phyloP scores from a whole-genome alignment of 2,888 invertebrate species.

The Caenorhabditis afra region DNA sequence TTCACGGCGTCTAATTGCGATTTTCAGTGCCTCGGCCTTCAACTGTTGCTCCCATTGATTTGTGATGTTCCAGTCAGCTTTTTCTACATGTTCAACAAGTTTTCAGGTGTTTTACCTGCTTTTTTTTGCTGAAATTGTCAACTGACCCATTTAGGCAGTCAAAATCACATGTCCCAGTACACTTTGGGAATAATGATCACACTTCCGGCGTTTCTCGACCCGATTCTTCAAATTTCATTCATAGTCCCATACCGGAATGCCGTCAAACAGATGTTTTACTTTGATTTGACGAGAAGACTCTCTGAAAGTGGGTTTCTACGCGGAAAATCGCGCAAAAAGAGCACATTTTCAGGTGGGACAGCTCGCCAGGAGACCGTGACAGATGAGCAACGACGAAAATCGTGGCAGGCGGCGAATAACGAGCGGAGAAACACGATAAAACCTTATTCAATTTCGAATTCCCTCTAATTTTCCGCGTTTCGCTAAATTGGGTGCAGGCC shows the following conservation, averaged over 20 bases:
- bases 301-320: no score
- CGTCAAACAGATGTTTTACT: background rate
- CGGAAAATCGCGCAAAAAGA: no score
- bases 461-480: background rate
- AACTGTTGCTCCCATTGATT: slow-evolving; percentile 31
- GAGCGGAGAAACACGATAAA: background rate
- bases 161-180: slow-evolving; percentile 37
- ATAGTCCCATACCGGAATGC: slow-evolving; percentile 46
- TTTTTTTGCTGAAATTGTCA: background rate
- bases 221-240: slow-evolving; percentile 49
- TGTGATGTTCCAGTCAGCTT: slow-evolving; percentile 37
- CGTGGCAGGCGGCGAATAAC: slow-evolving; percentile 15
- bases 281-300: no score
- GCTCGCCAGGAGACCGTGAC: slow-evolving; percentile 13
- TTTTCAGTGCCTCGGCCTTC: slow-evolving; percentile 35
- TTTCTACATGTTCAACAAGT: slow-evolving; percentile 40
- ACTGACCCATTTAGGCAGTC: slow-evolving; percentile 16
- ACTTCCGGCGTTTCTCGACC: slow-evolving; percentile 39
- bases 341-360: background rate
- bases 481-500: slow-evolving; percentile 26
- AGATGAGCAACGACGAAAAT: slow-evolving; percentile 9
- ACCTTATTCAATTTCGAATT: slow-evolving; percentile 2
- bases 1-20: background rate
- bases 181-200: slow-evolving; percentile 36
- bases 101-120: slow-evolving; percentile 8